phyloP scores from a whole-genome alignment of 2,797 vertebrate species.

The Allobates femoralis region DNA sequence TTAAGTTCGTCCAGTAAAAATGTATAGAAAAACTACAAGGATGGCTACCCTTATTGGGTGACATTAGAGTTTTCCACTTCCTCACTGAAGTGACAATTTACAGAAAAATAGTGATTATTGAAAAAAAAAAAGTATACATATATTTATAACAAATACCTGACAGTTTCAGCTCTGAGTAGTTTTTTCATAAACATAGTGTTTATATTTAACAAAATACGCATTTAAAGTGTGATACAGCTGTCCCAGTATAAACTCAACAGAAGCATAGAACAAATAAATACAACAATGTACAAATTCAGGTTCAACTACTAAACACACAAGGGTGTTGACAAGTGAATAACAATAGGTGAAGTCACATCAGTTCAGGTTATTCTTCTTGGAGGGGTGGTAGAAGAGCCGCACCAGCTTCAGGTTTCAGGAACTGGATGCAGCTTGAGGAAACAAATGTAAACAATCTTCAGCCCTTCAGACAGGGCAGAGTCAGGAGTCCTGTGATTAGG shows the following conservation, averaged over 20 bases:
- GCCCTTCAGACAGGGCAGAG: slow-evolving; percentile 26
- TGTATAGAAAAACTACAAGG: too few relatives aligned
- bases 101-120: too few relatives aligned
- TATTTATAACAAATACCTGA: too few relatives aligned
- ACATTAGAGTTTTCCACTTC: too few relatives aligned
- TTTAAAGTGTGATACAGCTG: neutral
- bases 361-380: slow-evolving; percentile 49
- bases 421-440: neutral
- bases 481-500: too few relatives aligned
- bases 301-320: slow-evolving; percentile 53
- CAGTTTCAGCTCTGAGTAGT: too few relatives aligned
- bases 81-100: too few relatives aligned
- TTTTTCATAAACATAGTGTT: too few relatives aligned
- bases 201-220: too few relatives aligned
- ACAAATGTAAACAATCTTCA: slow-evolving; percentile 49
- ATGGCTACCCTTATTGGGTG: too few relatives aligned
- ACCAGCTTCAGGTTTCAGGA: slow-evolving; percentile 48
- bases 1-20: too few relatives aligned
- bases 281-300: slow-evolving; percentile 56
- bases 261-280: slow-evolving; percentile 35
- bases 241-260: slow-evolving; percentile 46
- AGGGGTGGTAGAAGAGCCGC: slow-evolving; percentile 37
- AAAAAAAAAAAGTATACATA: too few relatives aligned
- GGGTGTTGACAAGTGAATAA: slow-evolving; percentile 53
- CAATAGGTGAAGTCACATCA: slow-evolving; percentile 54